Evolutionary conservation across 2,888 invertebrate species (phyloP), one percentile per base, ranked within the genome.

Genomic region (Liopterus haemorrhoidalis): DNA sequence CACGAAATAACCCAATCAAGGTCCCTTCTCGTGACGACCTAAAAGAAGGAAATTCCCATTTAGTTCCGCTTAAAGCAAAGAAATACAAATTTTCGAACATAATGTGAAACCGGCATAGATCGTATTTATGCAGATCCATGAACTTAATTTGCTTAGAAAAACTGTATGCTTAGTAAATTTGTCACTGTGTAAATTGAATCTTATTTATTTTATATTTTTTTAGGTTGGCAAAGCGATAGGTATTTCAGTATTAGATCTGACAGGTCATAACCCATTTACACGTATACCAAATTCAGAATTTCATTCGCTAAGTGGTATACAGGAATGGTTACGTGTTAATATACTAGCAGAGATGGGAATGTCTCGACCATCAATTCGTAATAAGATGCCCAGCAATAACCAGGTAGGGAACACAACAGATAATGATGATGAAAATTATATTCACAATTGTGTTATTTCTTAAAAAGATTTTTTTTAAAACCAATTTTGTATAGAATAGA

Each of bases 151-250:
- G n/a, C n/a, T n/a, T n/a, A n/a, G n/a, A n/a, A n/a, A n/a, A n/a
- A n/a, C n/a, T n/a, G n/a, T n/a, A n/a, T n/a, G n/a, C n/a, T n/a
- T n/a, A n/a, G n/a, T n/a, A n/a, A n/a, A n/a, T n/a, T n/a, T n/a
- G n/a, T n/a, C n/a, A n/a, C n/a, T n/a, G n/a, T n/a, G n/a, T n/a
- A n/a, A n/a, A n/a, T n/a, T n/a, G n/a, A n/a, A n/a, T n/a, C n/a
- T n/a, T n/a, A n/a, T n/a, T n/a, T n/a, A n/a, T n/a, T n/a, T n/a
- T n/a, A n/a, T n/a, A n/a, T n/a, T n/a, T n/a, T n/a, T n/a, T 2
- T 62, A 87, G 90, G 87, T 88, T 62, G 91, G 91, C 3, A 78
- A 79, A 46, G 84, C 89, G 1, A 68, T 92, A 54, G 87, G 88
- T 45, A 80, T 86, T 28, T 88, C 91, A 1, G 83, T 91, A 53